Percentiles rank a stretch among this genome's conserved stretches.
phyloP scores from a whole-genome alignment of 2,113 vertebrate genomes.

The Hydrolagus affinis region DNA sequence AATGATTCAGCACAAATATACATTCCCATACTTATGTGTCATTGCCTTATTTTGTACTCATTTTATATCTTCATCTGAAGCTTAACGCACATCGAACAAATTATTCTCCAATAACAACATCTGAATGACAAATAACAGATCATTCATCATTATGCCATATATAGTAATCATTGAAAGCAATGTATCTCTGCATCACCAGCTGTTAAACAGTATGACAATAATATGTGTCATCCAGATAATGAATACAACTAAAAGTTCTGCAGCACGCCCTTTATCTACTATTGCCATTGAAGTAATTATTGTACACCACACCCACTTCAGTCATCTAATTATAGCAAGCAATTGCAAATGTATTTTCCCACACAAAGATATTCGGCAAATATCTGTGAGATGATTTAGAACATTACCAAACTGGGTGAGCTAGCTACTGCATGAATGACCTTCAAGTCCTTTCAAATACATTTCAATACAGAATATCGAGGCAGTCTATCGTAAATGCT shows the following conservation, averaged over 20 bases:
- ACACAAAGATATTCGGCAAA: background rate
- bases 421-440: background rate
- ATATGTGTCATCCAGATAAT: background rate
- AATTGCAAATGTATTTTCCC: background rate
- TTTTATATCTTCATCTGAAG: background rate
- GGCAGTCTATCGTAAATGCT: background rate
- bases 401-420: slow-evolving; percentile 3
- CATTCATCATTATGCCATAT: background rate
- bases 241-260: background rate
- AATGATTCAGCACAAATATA: no score
- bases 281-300: background rate
- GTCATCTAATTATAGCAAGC: background rate
- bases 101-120: background rate
- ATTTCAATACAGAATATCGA: background rate
- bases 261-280: background rate
- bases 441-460: background rate
- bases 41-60: no score
- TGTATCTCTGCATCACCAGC: background rate
- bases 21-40: no score
- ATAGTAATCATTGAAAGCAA: background rate
- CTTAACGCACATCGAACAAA: background rate
- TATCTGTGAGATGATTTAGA: background rate
- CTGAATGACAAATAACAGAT: no score
- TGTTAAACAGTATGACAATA: background rate
- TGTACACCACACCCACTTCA: background rate